Evolutionary conservation across 2,888 invertebrate genomes (phyloP).

Genomic region (Empis stercorea): DNA sequence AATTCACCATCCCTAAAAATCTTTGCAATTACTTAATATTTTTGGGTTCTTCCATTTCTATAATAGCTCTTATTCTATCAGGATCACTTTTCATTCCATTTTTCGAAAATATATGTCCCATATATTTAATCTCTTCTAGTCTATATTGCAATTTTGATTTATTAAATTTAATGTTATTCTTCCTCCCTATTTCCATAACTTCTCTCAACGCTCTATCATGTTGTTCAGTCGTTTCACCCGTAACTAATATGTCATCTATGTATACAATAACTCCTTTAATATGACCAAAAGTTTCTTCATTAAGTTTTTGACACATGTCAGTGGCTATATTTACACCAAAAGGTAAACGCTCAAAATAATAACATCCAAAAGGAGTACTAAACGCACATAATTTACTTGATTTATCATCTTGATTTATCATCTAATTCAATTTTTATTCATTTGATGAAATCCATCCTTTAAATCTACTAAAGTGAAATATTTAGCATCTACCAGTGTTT

Average conservation of each 20-base stretch:
- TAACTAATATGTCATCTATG: slow-evolving; percentile 20
- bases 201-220: slow-evolving; percentile 16
- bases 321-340: slow-evolving; percentile 15
- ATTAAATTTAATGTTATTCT: slow-evolving; percentile 22
- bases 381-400: neutral
- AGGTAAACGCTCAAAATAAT: neutral
- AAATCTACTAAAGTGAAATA: neutral
- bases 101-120: slow-evolving; percentile 14
- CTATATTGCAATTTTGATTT: slow-evolving; percentile 12
- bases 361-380: neutral
- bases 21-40: slow-evolving; percentile 9
- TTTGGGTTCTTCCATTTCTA: slow-evolving; percentile 1
- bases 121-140: slow-evolving; percentile 17
- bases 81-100: slow-evolving; percentile 9
- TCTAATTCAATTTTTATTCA: too few relatives aligned
- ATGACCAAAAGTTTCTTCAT: slow-evolving; percentile 15
- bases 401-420: neutral
- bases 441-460: neutral
- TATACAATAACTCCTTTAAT: slow-evolving; percentile 21
- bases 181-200: slow-evolving; percentile 16
- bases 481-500: neutral
- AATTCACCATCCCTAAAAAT: slow-evolving; percentile 13
- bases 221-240: slow-evolving; percentile 8
- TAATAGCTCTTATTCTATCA: slow-evolving; percentile 8
- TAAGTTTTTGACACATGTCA: slow-evolving; percentile 18